Base-by-base conservation (phyloP, 2,113 vertebrate species). In the Gymnobelideus leadbeateri region DNA sequence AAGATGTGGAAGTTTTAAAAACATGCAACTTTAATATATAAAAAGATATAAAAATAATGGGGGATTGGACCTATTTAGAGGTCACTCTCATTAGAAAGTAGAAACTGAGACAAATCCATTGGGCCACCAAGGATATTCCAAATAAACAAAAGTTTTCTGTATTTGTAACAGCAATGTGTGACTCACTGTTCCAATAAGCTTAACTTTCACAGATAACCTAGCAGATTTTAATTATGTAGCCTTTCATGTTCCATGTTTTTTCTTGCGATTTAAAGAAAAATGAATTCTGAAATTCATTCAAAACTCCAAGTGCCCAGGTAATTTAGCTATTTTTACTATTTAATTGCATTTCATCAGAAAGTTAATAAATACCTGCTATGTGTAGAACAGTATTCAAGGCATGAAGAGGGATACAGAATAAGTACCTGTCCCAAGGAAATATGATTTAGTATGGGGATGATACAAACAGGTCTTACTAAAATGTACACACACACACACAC, bases 261-360 rank as follows among this genome's bases (percentile, higher is more conserved):
- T 54, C 4, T 47, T 91, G 12, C 91, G 10, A 47, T 53, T 91
- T 91, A 84, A 95, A 95, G n/a, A 84, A 12, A 95, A 95, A 89
- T 55, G 3, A 54, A 92, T 49, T 55, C 93, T 77, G 51, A 89
- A 52, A 57, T 23, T 91, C 6, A 26, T 68, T 91, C 28, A 68
- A 89, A 77, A 61, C 52, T 53, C 93, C 6, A 11, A n/a, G 37
- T 77, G 37, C 14, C 14, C 37, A 77, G 37, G 25, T 19, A 16
- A 77, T 77, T 77, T 77, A 7, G 16, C 3, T n/a, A 77, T 77
- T 77, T 77, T n/a, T 77, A 68, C 37, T 77, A 77, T 77, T 77
- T 77, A 77, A n/a, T 77, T 77, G 68, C 68, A 77, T n/a, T 77
- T 77, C 16, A n/a, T n/a, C 68, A n/a, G 37, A 77, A 2, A 77